Percentiles rank a stretch among this genome's conserved stretches.
phyloP scores from a whole-genome alignment of 1,140 invertebrate genomes.

The Caenorhabditis brenneri region DNA sequence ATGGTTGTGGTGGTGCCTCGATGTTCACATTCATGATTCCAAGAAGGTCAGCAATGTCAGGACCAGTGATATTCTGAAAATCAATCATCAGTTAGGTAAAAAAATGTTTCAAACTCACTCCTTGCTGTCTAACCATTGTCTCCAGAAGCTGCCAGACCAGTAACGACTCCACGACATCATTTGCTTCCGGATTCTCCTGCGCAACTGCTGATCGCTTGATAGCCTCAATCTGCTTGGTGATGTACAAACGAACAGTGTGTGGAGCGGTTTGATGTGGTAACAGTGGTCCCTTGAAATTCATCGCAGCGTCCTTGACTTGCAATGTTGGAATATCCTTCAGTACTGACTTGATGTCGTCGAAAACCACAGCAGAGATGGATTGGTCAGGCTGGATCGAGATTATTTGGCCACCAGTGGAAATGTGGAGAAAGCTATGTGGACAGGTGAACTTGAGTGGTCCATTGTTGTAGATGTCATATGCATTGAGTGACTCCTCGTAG shows the following conservation, averaged over 20 bases:
- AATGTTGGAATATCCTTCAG: constrained; percentile 14
- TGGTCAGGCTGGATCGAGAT: constrained; percentile 41
- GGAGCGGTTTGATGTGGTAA: constrained; percentile 17
- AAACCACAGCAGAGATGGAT: constrained; percentile 27
- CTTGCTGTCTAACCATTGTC: constrained; percentile 50
- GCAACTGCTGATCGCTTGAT: constrained; percentile 43
- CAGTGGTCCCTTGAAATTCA: constrained; percentile 50
- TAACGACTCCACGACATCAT: constrained; percentile 46
- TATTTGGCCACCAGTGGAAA: constrained; percentile 45
- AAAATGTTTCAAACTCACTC: constrained; percentile 22
- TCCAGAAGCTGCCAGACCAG: constrained; percentile 50
- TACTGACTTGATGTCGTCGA: constrained; percentile 25
- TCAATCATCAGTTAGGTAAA: too few relatives aligned
- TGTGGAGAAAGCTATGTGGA: constrained; percentile 44
- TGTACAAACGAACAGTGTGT: constrained; percentile 44
- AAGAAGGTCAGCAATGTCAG: constrained; percentile 46
- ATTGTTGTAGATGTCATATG: neutral
- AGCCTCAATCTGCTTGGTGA: constrained; percentile 47
- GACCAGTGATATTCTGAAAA: constrained; percentile 45
- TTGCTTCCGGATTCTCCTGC: neutral
- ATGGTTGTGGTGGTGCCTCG: neutral
- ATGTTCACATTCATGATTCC: neutral
- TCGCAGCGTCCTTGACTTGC: constrained; percentile 36
- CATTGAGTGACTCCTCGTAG: neutral
- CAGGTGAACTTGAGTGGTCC: constrained; percentile 41